Base-by-base conservation (phyloP, 2,888 invertebrate genomes). In the Myopa testacea region DNA sequence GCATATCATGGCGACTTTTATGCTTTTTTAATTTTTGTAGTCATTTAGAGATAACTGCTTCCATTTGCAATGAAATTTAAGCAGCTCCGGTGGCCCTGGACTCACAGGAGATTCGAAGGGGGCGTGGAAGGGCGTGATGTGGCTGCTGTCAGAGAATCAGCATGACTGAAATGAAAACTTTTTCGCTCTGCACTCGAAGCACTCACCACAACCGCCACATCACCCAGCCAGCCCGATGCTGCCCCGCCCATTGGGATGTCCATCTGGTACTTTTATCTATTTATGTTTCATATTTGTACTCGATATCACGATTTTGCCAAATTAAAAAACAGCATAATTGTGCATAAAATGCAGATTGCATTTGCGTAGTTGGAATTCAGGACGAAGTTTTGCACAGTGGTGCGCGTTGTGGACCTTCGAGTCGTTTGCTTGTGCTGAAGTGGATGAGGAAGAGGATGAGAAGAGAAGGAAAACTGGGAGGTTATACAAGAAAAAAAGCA, bases 11-110 rank as follows among this genome's bases (percentile, higher is more conserved):
- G 38, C 60, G 45, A 45, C 12, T 50, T 63, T 75, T 67, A 75
- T 75, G 74, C n/a, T 65, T 81, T 84, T 85, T 85, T 85, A 84
- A 86, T 86, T 83, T 86, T 85, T 86, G 82, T 82, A 83, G 82
- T 85, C 85, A 87, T 86, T 86, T 86, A 87, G 87, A 87, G 87
- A 86, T 86, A 86, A 86, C 86, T 82, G 84, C 83, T 86, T 86
- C 86, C 86, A 86, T 86, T 85, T 84, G 85, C 86, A 86, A 87
- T 86, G 85, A 86, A 86, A 86, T 84, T 84, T 37, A 75, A 75
- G 67, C 37, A 67, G 55, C 71, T 3, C 26, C 38, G 62, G 7
- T 6, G 55, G 55, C 4, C 65, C 8, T 38, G 4, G 6, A 38
- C 10, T 65, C 37, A 37, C 14, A 65, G 34, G 14, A 38, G 38